phyloP scores from a whole-genome alignment of 2,113 vertebrate species.

The Otus sunia region DNA sequence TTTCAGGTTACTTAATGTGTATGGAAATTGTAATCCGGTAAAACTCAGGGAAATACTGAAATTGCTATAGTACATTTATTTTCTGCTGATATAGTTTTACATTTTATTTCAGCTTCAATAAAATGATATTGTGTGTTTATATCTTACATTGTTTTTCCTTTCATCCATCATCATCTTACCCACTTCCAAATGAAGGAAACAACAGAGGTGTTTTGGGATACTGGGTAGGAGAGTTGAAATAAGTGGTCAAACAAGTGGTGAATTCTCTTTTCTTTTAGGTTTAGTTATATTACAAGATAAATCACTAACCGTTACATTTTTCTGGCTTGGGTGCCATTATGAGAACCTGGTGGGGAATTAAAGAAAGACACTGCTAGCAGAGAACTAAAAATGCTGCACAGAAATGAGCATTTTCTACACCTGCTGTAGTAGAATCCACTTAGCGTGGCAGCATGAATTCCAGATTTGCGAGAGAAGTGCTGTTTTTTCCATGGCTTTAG shows the following conservation, averaged over 20 bases:
- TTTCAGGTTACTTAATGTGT: neutral
- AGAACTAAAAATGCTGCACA: neutral
- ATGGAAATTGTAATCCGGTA: neutral
- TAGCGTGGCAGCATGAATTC: fast-evolving
- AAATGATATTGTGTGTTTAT: neutral
- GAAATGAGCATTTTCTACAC: neutral
- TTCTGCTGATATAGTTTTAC: neutral
- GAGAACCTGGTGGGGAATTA: neutral
- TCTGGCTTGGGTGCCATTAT: neutral
- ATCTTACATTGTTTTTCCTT: neutral
- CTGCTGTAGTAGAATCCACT: neutral
- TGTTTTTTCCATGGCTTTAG: neutral
- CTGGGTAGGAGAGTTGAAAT: neutral
- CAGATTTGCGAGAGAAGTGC: neutral
- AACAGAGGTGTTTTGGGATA: neutral
- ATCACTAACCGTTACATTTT: neutral
- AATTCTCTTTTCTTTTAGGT: neutral
- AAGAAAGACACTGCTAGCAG: neutral
- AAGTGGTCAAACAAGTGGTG: fast-evolving
- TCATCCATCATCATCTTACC: fast-evolving
- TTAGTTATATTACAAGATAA: neutral
- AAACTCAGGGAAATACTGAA: neutral
- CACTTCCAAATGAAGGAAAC: neutral
- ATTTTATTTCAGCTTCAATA: slow-evolving; percentile 8
- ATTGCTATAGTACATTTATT: neutral